phyloP scores from a whole-genome alignment of 2,888 invertebrate species.

The Nesidiocoris tenuis region DNA sequence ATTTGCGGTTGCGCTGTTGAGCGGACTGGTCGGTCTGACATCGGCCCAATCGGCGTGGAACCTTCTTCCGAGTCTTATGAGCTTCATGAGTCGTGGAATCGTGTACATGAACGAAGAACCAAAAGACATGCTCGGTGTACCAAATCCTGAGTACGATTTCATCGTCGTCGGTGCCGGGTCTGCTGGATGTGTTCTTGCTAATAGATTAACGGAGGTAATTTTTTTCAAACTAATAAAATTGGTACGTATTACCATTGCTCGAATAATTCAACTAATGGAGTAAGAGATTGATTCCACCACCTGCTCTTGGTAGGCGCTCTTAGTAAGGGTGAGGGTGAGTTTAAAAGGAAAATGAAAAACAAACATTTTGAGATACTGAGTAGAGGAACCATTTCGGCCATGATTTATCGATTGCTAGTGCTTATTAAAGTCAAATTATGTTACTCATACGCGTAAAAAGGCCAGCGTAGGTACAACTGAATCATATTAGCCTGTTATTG shows the following conservation, averaged over 20 bases:
- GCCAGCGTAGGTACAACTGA: too few relatives aligned
- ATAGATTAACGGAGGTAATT: constrained; percentile 56
- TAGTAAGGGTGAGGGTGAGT: too few relatives aligned
- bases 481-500: too few relatives aligned
- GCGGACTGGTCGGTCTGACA: constrained; percentile 11
- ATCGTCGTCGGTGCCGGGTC: constrained; percentile 80
- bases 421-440: too few relatives aligned
- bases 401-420: too few relatives aligned
- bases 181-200: constrained; percentile 57
- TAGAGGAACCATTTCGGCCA: too few relatives aligned
- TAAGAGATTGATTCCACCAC: too few relatives aligned
- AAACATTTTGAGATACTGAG: too few relatives aligned
- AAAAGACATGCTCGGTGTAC: constrained; percentile 59
- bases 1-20: neutral
- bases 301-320: too few relatives aligned
- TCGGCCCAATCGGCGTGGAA: constrained; percentile 11
- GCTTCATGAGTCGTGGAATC: constrained; percentile 22
- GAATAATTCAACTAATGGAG: too few relatives aligned
- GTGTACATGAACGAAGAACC: constrained; percentile 56
- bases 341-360: too few relatives aligned
- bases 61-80: constrained; percentile 31
- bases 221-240: neutral
- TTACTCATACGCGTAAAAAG: too few relatives aligned
- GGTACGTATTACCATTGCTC: neutral
- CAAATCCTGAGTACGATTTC: constrained; percentile 76